These are phyloP conservation scores for Cataglyphis cursor DNA, from an alignment of 2,888 invertebrate genomes.

Conservation along the genomic window DNA sequence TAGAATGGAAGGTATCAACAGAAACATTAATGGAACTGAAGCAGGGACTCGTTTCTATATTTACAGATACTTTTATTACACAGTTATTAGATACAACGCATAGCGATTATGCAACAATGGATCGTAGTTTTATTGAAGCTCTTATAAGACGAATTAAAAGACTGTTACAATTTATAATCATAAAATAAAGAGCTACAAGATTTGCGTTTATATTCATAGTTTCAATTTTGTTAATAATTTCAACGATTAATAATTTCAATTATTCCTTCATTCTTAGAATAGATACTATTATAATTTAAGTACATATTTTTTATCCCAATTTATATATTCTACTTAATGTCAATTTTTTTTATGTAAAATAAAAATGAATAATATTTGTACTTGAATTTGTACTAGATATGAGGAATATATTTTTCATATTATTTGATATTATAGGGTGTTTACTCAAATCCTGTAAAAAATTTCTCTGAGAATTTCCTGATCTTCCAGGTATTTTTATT, in stretches of 20 bases:
- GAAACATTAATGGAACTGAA: constrained; percentile 91
- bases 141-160: constrained; percentile 93
- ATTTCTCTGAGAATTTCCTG: no score
- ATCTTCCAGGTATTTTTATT: no score
- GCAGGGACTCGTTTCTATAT: constrained; percentile 91
- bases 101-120: constrained; percentile 90
- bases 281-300: constrained; percentile 43
- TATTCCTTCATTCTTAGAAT: constrained; percentile 7
- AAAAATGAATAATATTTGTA: constrained; percentile 44
- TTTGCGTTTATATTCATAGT: constrained; percentile 1
- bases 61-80: constrained; percentile 93
- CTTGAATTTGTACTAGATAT: constrained; percentile 28
- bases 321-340: constrained; percentile 6
- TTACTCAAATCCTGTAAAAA: no score
- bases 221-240: constrained; percentile 36
- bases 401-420: not conserved
- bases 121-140: constrained; percentile 92
- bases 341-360: not conserved
- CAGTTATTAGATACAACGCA: constrained; percentile 90
- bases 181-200: constrained; percentile 80
- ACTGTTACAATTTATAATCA: constrained; percentile 92
- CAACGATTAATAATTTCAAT: not conserved
- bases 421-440: not conserved
- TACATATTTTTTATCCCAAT: constrained; percentile 22
- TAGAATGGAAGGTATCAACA: constrained; percentile 88